These are phyloP conservation scores for Osmoderma eremita DNA, from an alignment of 2,888 invertebrate species.

Conservation along the genomic window DNA sequence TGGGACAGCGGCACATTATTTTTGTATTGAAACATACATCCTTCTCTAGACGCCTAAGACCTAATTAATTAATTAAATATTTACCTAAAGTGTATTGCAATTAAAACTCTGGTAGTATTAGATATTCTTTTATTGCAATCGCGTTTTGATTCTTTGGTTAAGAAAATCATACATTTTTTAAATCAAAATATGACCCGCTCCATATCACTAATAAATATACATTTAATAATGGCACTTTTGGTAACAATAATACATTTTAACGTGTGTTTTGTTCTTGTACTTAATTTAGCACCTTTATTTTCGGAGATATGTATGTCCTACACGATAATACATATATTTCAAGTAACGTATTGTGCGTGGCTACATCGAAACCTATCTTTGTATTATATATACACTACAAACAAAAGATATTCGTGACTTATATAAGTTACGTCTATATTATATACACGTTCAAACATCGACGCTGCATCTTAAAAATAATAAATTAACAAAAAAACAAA, in stretches of 20 bases:
- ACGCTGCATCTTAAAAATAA: conserved; percentile 9
- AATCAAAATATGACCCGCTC: conserved; percentile 35
- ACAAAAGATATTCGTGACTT: conserved; percentile 20
- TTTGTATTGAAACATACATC: too few species aligned
- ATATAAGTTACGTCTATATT: conserved; percentile 16
- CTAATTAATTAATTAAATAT: too few species aligned
- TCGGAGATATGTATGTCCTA: conserved; percentile 19
- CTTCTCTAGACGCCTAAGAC: too few species aligned
- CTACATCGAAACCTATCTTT: background rate
- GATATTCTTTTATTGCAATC: conserved; percentile 34
- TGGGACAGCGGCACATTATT: too few species aligned
- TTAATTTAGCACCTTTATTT: conserved; percentile 31
- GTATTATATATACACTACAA: conserved; percentile 17
- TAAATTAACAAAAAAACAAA: conserved; percentile 31
- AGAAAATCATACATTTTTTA: conserved; percentile 37
- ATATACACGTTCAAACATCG: conserved; percentile 9
- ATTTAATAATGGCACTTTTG: conserved; percentile 47
- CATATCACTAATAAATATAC: conserved; percentile 39
- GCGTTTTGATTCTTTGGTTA: conserved; percentile 44
- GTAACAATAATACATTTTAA: conserved; percentile 44
- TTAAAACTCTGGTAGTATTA: conserved; percentile 16
- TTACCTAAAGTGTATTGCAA: background rate
- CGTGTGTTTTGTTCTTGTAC: conserved; percentile 23
- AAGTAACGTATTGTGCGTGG: background rate
- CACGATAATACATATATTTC: background rate